A percentile compares a stretch with the other conserved stretches of the same genome.
phyloP scores from a whole-genome alignment of 1,140 invertebrate species.

The Spodoptera litura region DNA sequence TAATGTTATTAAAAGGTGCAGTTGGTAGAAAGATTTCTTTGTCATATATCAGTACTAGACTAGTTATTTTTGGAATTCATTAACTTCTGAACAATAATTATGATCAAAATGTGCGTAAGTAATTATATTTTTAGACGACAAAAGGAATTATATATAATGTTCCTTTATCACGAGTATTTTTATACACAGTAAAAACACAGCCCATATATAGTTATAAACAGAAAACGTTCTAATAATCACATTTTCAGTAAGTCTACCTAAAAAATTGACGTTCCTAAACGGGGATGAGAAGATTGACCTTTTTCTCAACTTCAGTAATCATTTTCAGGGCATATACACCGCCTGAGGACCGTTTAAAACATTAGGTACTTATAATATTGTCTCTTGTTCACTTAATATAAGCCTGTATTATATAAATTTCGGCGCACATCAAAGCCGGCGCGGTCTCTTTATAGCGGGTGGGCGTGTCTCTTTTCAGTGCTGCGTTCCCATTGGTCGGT shows the following conservation, averaged over 20 bases:
- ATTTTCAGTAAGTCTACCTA: neutral
- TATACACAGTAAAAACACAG: too few species aligned
- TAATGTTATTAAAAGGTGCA: too few species aligned
- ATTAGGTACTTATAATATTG: conserved; percentile 25
- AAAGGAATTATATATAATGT: too few species aligned
- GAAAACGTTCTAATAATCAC: too few species aligned
- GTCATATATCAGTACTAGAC: too few species aligned
- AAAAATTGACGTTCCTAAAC: neutral
- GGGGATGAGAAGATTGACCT: neutral
- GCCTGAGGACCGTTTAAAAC: neutral
- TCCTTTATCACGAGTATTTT: too few species aligned
- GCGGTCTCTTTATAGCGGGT: conserved; percentile 76
- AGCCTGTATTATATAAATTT: conserved; percentile 39
- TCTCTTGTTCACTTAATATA: conserved; percentile 3
- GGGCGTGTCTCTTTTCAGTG: conserved; percentile 78
- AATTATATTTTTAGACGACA: too few species aligned
- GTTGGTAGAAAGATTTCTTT: too few species aligned
- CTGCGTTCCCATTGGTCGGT: conserved; percentile 59
- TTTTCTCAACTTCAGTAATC: neutral
- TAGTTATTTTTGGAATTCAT: too few species aligned
- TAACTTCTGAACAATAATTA: too few species aligned
- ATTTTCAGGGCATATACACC: neutral
- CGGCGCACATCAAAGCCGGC: conserved; percentile 55
- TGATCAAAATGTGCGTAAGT: too few species aligned
- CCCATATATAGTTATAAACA: too few species aligned